A percentile compares a stretch with the other conserved stretches of the same genome.
Conservation (phyloP, 2,797 vertebrate species). For the Microctenopoma lineatum region DNA sequence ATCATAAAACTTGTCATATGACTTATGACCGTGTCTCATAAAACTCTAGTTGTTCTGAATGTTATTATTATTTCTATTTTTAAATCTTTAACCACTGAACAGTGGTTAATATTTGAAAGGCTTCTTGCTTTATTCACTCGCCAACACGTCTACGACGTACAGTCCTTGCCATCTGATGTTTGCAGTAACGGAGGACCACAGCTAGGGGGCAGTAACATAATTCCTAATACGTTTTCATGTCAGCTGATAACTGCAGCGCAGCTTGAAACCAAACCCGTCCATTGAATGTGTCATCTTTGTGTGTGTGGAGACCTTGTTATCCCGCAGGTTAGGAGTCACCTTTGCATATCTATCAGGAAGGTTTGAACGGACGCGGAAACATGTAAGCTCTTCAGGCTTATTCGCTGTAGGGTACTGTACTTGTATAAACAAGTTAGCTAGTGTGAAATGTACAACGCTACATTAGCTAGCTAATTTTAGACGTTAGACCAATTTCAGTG, state of each 20-base stretch:
- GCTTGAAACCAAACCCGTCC: neutral
- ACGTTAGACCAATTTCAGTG: neutral
- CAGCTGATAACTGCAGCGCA: constrained; percentile 40
- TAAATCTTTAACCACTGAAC: too few species aligned
- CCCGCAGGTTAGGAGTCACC: constrained; percentile 32
- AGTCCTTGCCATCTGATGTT: accelerated
- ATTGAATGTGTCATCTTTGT: constrained; percentile 22
- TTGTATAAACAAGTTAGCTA: neutral
- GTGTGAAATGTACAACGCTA: neutral
- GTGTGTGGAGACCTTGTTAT: neutral
- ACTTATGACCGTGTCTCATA: too few species aligned
- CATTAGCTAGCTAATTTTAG: constrained; percentile 33
- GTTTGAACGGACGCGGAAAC: neutral
- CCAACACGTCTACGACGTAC: too few species aligned
- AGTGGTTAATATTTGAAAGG: too few species aligned
- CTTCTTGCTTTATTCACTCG: too few species aligned
- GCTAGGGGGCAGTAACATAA: constrained; percentile 42
- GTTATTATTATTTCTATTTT: too few species aligned
- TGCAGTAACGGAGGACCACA: constrained; percentile 31
- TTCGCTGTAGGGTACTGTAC: neutral
- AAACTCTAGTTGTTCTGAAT: too few species aligned
- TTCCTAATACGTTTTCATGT: constrained; percentile 3
- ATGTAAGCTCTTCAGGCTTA: neutral
- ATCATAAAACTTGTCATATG: too few species aligned
- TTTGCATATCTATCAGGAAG: accelerated